These are phyloP conservation scores for Microctonus hyperodae DNA, from an alignment of 2,888 invertebrate genomes.

Conservation along the genomic window DNA sequence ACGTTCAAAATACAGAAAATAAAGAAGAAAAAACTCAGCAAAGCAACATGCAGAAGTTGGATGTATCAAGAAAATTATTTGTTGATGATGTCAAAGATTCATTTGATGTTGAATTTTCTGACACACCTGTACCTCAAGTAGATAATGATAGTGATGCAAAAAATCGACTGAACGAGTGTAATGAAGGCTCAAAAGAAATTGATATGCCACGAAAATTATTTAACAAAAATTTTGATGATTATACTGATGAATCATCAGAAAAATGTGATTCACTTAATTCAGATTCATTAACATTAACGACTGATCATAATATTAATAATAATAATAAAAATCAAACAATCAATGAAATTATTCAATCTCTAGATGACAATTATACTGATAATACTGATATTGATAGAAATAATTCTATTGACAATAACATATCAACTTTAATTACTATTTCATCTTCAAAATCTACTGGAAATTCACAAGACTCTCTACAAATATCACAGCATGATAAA, in stretches of 20 bases:
- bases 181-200: conserved; percentile 32
- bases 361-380: background rate
- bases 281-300: no score
- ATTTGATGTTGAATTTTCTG: background rate
- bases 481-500: conserved; percentile 31
- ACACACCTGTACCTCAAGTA: background rate
- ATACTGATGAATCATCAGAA: background rate
- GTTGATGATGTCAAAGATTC: conserved; percentile 40
- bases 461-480: no score
- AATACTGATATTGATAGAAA: background rate
- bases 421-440: background rate
- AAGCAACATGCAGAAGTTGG: conserved; percentile 36
- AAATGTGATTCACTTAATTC: background rate
- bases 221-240: background rate
- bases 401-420: background rate
- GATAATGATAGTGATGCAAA: conserved; percentile 4
- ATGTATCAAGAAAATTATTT: conserved; percentile 41
- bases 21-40: conserved; percentile 42
- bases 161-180: conserved; percentile 29
- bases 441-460: background rate
- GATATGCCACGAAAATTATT: conserved; percentile 41
- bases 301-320: background rate
- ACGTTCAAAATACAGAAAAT: conserved; percentile 38
- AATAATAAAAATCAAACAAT: background rate
- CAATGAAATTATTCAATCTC: background rate